Evolutionary conservation across 2,888 invertebrate species (phyloP).

Genomic region (Thymelicus sylvestris): DNA sequence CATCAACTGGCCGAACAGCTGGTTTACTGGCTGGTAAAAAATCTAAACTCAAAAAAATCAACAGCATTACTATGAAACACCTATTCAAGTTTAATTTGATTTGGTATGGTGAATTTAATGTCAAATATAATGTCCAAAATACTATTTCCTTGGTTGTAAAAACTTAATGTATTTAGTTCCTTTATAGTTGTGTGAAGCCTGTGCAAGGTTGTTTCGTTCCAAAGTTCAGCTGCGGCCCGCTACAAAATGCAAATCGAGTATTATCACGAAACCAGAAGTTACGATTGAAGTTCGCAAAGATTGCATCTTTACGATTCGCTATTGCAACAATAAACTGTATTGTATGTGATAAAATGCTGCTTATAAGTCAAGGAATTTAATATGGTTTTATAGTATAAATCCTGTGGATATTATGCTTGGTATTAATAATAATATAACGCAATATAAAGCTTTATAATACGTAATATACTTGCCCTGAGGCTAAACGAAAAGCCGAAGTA

Average conservation of each 20-base stretch:
- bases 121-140: not conserved
- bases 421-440: too few species aligned
- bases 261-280: slow-evolving; percentile 27
- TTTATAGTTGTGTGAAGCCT: slow-evolving; percentile 6
- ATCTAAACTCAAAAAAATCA: too few species aligned
- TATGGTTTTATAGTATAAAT: not conserved
- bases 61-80: too few species aligned
- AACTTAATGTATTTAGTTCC: not conserved
- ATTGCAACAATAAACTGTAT: slow-evolving; percentile 12
- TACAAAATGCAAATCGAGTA: slow-evolving; percentile 21
- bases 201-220: slow-evolving; percentile 9
- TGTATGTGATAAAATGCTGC: slow-evolving; percentile 3
- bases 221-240: slow-evolving; percentile 19
- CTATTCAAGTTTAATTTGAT: not conserved
- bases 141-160: not conserved
- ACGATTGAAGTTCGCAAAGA: slow-evolving; percentile 25
- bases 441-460: too few species aligned
- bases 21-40: too few species aligned
- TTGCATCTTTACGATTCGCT: slow-evolving; percentile 26
- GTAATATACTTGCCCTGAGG: too few species aligned
- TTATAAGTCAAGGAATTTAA: slow-evolving; percentile 2
- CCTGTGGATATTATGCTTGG: too few species aligned
- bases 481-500: too few species aligned
- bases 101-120: not conserved
- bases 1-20: too few species aligned